A percentile compares a stretch with the other conserved stretches of the same genome.
These are phyloP conservation scores for Mechanitis mazaeus DNA, from an alignment of 2,888 invertebrate species.

Conservation along the genomic window DNA sequence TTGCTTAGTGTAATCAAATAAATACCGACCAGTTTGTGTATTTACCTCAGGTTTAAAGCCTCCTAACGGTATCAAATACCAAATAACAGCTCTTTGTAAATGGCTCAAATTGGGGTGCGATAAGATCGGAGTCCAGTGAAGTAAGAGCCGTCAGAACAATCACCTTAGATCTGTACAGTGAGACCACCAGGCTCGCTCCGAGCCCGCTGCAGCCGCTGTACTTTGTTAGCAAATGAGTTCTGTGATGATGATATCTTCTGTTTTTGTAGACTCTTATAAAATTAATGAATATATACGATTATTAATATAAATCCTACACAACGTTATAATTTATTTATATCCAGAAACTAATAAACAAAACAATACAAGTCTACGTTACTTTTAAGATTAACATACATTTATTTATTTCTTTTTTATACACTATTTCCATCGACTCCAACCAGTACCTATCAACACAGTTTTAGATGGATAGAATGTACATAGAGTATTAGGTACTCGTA, in stretches of 20 bases:
- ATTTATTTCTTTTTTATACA: no score
- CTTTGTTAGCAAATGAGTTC: background rate
- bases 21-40: constrained; percentile 8
- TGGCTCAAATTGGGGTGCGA: constrained; percentile 52
- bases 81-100: constrained; percentile 41
- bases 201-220: constrained; percentile 31
- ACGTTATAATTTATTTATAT: no score
- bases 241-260: background rate
- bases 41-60: constrained; percentile 9
- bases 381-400: no score
- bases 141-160: constrained; percentile 53
- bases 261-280: background rate
- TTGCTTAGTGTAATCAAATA: constrained; percentile 1
- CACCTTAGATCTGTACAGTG: constrained; percentile 42
- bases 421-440: no score
- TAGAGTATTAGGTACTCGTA: background rate
- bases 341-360: no score
- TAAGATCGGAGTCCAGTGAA: constrained; percentile 45
- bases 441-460: no score
- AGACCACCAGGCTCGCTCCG: constrained; percentile 58
- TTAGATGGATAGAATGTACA: background rate
- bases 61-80: constrained; percentile 34
- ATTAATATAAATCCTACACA: no score
- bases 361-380: no score
- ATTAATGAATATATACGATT: no score